Percentiles rank a stretch among this genome's conserved stretches.
Conservation (phyloP, 2,113 vertebrate genomes). For the Notothenia coriiceps region DNA sequence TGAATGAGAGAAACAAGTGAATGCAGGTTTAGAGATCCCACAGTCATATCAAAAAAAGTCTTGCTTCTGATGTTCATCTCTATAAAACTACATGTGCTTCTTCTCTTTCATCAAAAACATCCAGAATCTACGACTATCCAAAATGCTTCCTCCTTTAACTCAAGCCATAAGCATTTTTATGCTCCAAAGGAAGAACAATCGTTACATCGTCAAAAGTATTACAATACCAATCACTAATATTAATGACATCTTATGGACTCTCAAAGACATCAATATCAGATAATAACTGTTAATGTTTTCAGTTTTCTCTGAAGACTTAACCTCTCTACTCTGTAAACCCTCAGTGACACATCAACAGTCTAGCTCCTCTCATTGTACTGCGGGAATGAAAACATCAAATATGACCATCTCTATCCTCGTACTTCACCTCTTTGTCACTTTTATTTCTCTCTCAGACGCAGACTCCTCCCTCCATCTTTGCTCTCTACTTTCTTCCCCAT, state of each 20-base stretch:
- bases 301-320: neutral
- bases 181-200: neutral
- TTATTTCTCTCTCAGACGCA: slow-evolving; percentile 15
- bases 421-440: neutral
- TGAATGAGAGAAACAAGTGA: neutral
- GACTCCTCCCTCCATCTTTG: slow-evolving; percentile 33
- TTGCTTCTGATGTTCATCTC: neutral
- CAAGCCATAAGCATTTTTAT: neutral
- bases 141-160: neutral
- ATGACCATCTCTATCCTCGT: neutral
- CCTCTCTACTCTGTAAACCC: neutral
- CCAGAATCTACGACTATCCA: neutral
- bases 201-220: neutral
- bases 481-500: slow-evolving; percentile 53
- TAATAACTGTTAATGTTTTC: neutral
- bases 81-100: too few species aligned
- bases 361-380: neutral
- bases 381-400: neutral
- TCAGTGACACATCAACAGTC: neutral
- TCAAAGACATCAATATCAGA: neutral
- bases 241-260: neutral
- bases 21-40: neutral
- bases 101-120: too few species aligned
- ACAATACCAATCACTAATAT: too few species aligned
- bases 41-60: neutral